Evolutionary conservation across 2,113 vertebrate species (phyloP).

Genomic region (Centropristis striata): DNA sequence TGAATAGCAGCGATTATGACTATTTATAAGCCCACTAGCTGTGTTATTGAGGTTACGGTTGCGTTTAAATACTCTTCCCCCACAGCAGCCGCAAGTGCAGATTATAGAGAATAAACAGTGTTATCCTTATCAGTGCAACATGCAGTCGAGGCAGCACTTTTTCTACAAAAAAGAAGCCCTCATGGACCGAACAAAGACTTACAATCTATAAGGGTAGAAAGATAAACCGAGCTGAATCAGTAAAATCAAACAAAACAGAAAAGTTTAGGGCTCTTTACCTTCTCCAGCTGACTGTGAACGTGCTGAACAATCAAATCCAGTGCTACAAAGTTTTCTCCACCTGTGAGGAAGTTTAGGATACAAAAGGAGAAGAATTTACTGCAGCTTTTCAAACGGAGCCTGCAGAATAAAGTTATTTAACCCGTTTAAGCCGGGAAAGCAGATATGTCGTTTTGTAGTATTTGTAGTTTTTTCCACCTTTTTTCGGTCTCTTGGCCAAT

Average conservation of each 20-base stretch:
- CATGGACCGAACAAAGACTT: neutral
- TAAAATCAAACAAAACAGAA: neutral
- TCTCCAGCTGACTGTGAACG: slow-evolving; percentile 94
- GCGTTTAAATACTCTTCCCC: neutral
- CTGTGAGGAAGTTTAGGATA: slow-evolving; percentile 69
- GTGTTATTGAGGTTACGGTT: neutral
- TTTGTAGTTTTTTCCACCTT: too few relatives aligned
- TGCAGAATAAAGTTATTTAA: neutral
- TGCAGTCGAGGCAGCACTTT: slow-evolving; percentile 17
- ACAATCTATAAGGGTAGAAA: neutral
- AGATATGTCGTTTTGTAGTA: too few relatives aligned
- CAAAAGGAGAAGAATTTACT: neutral
- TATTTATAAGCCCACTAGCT: neutral
- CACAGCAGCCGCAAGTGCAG: neutral
- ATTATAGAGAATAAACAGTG: neutral
- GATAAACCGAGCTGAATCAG: slow-evolving; percentile 7
- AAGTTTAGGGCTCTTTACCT: slow-evolving; percentile 79
- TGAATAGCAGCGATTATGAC: neutral
- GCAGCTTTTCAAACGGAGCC: neutral
- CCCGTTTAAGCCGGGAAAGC: too few relatives aligned
- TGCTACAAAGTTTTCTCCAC: slow-evolving; percentile 93
- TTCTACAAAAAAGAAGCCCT: neutral
- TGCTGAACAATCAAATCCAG: slow-evolving; percentile 94
- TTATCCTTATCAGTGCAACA: neutral
- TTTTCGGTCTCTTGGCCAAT: too few relatives aligned